Percentiles rank a stretch among this genome's conserved stretches.
These are phyloP conservation scores for Platichthys stellatus DNA, from an alignment of 2,113 vertebrate genomes.

Conservation along the genomic window DNA sequence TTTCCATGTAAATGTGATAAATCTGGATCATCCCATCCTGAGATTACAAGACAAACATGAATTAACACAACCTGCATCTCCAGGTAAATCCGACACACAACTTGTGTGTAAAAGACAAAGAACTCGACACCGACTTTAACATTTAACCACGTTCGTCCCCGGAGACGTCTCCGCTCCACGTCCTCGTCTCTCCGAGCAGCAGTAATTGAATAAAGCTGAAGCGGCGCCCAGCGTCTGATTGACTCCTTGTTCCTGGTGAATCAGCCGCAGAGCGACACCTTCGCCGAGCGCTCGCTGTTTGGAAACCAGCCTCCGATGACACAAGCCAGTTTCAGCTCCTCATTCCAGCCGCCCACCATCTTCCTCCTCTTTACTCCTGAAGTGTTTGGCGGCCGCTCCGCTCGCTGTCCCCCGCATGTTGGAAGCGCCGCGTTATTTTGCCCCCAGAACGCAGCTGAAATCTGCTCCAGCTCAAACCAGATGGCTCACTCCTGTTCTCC, in stretches of 20 bases:
- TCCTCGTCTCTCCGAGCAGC: slow-evolving; percentile 23
- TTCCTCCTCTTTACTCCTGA: slow-evolving; percentile 40
- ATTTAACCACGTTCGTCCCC: slow-evolving; percentile 13
- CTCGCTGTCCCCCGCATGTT: slow-evolving; percentile 72
- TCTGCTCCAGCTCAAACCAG: slow-evolving; percentile 84
- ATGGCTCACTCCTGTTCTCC: slow-evolving; percentile 84
- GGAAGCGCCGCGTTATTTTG: slow-evolving; percentile 81
- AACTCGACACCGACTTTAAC: not conserved
- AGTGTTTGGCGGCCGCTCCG: slow-evolving; percentile 68
- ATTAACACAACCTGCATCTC: too few relatives aligned
- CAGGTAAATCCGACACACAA: too few relatives aligned
- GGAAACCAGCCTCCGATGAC: slow-evolving; percentile 62
- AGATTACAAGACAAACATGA: too few relatives aligned
- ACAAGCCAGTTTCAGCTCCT: slow-evolving; percentile 45
- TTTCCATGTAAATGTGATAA: not conserved
- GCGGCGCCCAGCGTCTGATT: slow-evolving; percentile 29
- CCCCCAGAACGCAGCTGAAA: slow-evolving; percentile 82
- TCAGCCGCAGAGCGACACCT: slow-evolving; percentile 60
- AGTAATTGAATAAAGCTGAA: slow-evolving; percentile 66
- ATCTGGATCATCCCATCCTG: too few relatives aligned
- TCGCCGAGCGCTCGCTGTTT: slow-evolving; percentile 45
- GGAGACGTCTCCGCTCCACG: slow-evolving; percentile 37
- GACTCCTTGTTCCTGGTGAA: slow-evolving; percentile 70
- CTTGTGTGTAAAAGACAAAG: too few relatives aligned
- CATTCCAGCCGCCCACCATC: slow-evolving; percentile 70